Conservation (phyloP, 2,797 vertebrate genomes). For the Eutrigla gurnardus region DNA sequence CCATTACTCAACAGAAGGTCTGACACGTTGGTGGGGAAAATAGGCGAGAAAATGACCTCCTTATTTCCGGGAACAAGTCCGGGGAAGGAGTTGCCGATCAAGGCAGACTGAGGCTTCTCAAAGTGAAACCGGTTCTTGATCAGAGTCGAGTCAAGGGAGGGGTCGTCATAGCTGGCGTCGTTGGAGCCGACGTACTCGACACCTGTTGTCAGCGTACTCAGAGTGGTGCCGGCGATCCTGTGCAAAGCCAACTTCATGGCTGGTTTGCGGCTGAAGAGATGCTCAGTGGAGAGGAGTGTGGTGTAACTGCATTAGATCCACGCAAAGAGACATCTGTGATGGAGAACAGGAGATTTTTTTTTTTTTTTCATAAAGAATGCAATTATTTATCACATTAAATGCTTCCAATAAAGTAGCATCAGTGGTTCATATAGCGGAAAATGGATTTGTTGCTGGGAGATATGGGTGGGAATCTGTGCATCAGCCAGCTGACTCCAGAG, state of each 20-base stretch:
- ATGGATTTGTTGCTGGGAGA: constrained; percentile 53
- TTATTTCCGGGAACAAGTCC: constrained; percentile 89
- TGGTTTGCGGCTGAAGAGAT: constrained; percentile 64
- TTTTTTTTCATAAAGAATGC: constrained; percentile 8
- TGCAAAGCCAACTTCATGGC: constrained; percentile 94
- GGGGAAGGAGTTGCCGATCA: constrained; percentile 87
- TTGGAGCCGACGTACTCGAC: constrained; percentile 93
- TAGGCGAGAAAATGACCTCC: constrained; percentile 84
- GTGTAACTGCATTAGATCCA: constrained; percentile 35
- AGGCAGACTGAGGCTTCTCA: constrained; percentile 90
- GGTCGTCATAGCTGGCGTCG: constrained; percentile 89
- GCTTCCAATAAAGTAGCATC: not conserved
- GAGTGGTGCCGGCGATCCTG: constrained; percentile 91
- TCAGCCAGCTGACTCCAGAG: constrained; percentile 74
- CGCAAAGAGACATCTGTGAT: constrained; percentile 47
- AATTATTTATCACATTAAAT: not conserved
- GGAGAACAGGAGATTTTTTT: not conserved
- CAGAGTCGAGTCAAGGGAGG: constrained; percentile 55
- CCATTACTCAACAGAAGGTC: constrained; percentile 88
- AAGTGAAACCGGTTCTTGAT: constrained; percentile 79
- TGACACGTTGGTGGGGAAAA: constrained; percentile 90
- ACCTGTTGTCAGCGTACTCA: constrained; percentile 93
- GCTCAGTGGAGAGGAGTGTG: constrained; percentile 53
- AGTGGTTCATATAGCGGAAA: constrained; percentile 17
- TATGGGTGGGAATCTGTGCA: constrained; percentile 43